Evolutionary conservation across 1,140 invertebrate genomes (phyloP).

Genomic region (Oncopeltus fasciatus): DNA sequence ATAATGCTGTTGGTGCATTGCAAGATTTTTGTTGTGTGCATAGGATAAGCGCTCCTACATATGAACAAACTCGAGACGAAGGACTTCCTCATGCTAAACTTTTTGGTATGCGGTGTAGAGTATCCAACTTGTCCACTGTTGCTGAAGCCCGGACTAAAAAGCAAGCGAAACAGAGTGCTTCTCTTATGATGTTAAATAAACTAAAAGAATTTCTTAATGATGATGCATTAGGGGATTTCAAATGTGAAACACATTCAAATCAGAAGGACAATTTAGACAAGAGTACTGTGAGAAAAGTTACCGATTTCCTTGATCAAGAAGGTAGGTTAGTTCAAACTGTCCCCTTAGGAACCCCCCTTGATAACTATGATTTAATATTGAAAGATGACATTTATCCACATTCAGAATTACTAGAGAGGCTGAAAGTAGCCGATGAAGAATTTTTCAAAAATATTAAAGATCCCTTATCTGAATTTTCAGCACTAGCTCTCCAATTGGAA

Average conservation of each 20-base stretch:
- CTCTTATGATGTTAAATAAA: slow-evolving; percentile 36
- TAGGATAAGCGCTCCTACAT: slow-evolving; percentile 44
- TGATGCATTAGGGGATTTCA: background rate
- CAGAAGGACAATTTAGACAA: background rate
- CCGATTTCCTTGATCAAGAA: background rate
- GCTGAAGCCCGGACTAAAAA: slow-evolving; percentile 38
- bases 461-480: background rate
- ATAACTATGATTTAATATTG: background rate
- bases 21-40: slow-evolving; percentile 43
- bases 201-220: slow-evolving; percentile 22
- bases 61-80: slow-evolving; percentile 44
- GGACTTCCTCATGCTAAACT: slow-evolving; percentile 54
- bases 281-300: background rate
- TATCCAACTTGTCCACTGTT: slow-evolving; percentile 40
- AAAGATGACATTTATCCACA: background rate
- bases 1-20: slow-evolving; percentile 23
- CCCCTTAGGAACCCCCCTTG: background rate
- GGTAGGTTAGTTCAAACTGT: background rate
- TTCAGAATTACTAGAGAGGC: background rate
- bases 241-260: background rate
- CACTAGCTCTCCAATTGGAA: background rate
- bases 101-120: slow-evolving; percentile 49
- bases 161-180: slow-evolving; percentile 39
- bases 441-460: background rate
- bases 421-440: background rate